Conservation (phyloP, 1,140 invertebrate species). For the Macrostomum lignano region DNA sequence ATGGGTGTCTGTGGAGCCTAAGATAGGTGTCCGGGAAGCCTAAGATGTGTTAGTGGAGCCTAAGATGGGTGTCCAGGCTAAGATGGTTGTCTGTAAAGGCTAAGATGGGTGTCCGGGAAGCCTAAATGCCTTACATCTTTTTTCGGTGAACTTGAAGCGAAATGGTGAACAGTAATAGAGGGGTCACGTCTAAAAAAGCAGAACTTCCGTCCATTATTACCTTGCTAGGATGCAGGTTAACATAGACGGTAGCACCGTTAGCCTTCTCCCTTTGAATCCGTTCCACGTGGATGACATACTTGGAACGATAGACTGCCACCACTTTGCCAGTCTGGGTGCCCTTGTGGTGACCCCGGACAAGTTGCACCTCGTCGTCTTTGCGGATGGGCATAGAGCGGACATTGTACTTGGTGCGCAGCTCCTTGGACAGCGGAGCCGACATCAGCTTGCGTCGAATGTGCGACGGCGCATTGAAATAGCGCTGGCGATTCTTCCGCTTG, state of each 20-base stretch:
- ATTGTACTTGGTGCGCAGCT: slow-evolving; percentile 81
- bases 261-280: slow-evolving; percentile 92
- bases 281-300: slow-evolving; percentile 92
- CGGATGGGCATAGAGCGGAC: slow-evolving; percentile 86
- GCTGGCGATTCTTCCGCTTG: slow-evolving; percentile 75
- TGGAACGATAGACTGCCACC: slow-evolving; percentile 85
- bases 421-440: slow-evolving; percentile 94
- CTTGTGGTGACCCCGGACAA: slow-evolving; percentile 92
- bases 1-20: too few relatives aligned
- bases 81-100: too few relatives aligned
- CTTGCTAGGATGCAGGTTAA: slow-evolving; percentile 90
- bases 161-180: too few relatives aligned
- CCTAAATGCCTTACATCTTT: too few relatives aligned
- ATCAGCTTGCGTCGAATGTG: slow-evolving; percentile 77
- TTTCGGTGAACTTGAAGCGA: too few relatives aligned
- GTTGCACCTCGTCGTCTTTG: slow-evolving; percentile 89
- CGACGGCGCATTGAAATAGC: slow-evolving; percentile 90
- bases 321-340: slow-evolving; percentile 95
- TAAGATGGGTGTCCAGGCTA: too few relatives aligned
- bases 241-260: slow-evolving; percentile 84
- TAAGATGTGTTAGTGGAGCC: too few relatives aligned
- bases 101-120: too few relatives aligned
- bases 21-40: too few relatives aligned
- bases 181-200: too few relatives aligned
- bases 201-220: too few relatives aligned